Percentiles rank a stretch among this genome's conserved stretches.
Conservation (phyloP, 2,888 invertebrate species). For the Polydrusus cervinus region DNA sequence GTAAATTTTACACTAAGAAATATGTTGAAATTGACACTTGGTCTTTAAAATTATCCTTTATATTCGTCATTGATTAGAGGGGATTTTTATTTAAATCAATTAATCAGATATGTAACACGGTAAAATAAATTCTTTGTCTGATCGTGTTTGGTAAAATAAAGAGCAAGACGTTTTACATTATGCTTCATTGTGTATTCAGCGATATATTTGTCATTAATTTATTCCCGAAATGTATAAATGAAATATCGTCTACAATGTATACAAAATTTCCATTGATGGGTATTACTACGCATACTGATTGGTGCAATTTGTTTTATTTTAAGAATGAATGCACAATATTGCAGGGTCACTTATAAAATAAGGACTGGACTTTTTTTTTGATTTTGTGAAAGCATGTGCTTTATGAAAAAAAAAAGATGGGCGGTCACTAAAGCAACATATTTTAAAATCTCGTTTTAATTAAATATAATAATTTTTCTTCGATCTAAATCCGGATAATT, state of each 20-base stretch:
- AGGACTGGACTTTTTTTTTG: too few species aligned
- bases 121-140: constrained; percentile 64
- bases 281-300: neutral
- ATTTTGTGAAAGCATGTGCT: too few species aligned
- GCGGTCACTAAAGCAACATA: too few species aligned
- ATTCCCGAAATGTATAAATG: constrained; percentile 44
- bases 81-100: constrained; percentile 56
- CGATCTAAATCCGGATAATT: too few species aligned
- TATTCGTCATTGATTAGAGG: constrained; percentile 56
- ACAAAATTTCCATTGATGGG: neutral
- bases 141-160: constrained; percentile 62
- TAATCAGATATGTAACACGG: constrained; percentile 63
- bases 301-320: too few species aligned
- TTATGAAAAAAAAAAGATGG: too few species aligned
- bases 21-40: constrained; percentile 42
- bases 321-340: too few species aligned
- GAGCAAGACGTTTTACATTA: constrained; percentile 33
- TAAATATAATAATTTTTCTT: too few species aligned
- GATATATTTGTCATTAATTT: constrained; percentile 36
- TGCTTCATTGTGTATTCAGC: constrained; percentile 41
- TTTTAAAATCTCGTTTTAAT: too few species aligned
- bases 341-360: too few species aligned
- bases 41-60: constrained; percentile 52
- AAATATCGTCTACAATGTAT: neutral
- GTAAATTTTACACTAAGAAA: neutral